Evolutionary conservation across 2,797 vertebrate species (phyloP), one percentile per base, ranked within the genome.

Genomic region (Gymnoscopelus braueri): DNA sequence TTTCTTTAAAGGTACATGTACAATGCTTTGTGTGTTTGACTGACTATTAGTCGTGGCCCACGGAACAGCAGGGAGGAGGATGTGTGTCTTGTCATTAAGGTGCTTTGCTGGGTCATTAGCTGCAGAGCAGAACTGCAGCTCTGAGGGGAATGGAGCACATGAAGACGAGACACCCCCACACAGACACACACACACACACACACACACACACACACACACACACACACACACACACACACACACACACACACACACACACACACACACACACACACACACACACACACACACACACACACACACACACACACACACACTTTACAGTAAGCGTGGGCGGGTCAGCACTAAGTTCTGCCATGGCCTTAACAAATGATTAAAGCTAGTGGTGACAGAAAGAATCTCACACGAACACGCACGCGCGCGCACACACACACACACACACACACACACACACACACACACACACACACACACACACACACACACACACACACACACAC

Each of bases 291-390:
- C 57, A 59, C 55, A 35, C 78, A 81, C 65, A 62, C 13, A 65
- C 64, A 78, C 19, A 58, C 48, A 60, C 50, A 35, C 24, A 64
- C 52, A 58, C 35, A 65, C 49, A 48, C 69, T 78, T 64, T 77
- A 19, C 19, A 77, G 80, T 69, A 69, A 84, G 85, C 79, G 92
- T 90, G 87, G 92, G 87, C 78, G 83, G 85, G 83, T 86, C 85
- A 83, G 77, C 71, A 77, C 88, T 83, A 88, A 87, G 91, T 89
- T 88, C 79, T 84, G 77, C 74, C 70, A 48, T 82, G 79, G 91
- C 87, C 84, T 90, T 64, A 72, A 79, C 75, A 77, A 63, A 93
- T 94, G 93, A 94, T 94, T 93, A 93, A 94, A 94, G 92, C 74
- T 77, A 65, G 69, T 26, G 54, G 83, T 82, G 78, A 86, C 87